These are phyloP conservation scores for Microctonus brassicae DNA, from an alignment of 2,888 invertebrate species.

Conservation along the genomic window DNA sequence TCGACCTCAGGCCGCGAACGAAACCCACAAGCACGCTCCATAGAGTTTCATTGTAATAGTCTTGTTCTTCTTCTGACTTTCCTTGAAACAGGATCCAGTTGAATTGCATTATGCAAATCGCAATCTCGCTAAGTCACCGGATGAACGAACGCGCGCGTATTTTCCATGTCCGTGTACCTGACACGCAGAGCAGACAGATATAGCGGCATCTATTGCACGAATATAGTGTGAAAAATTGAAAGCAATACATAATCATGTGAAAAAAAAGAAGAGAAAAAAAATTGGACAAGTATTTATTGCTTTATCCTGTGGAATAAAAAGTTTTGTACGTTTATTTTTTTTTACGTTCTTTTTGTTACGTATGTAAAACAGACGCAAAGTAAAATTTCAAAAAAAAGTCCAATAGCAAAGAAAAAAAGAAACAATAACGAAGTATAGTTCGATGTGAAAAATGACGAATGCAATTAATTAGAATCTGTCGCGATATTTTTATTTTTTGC, in stretches of 20 bases:
- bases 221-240: constrained; percentile 13
- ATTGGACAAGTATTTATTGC: constrained; percentile 26
- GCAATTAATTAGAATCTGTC: constrained; percentile 38
- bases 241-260: background rate
- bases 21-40: constrained; percentile 56
- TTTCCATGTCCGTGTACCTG: constrained; percentile 10
- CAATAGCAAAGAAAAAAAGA: constrained; percentile 43
- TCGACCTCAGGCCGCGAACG: constrained; percentile 44
- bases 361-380: constrained; percentile 31
- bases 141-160: constrained; percentile 22
- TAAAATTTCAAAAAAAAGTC: too few relatives aligned
- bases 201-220: background rate
- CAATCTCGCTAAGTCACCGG: constrained; percentile 64
- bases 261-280: constrained; percentile 36
- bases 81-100: constrained; percentile 63
- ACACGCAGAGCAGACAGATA: constrained; percentile 14
- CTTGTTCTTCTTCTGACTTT: constrained; percentile 67
- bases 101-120: constrained; percentile 69
- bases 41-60: constrained; percentile 69
- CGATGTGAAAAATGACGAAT: constrained; percentile 23
- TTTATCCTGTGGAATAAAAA: background rate
- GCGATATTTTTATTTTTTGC: constrained; percentile 53
- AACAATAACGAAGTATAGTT: constrained; percentile 38
- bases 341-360: background rate
- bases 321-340: too few relatives aligned